phyloP scores from a whole-genome alignment of 2,113 vertebrate species.

The Stigmatopora argus region DNA sequence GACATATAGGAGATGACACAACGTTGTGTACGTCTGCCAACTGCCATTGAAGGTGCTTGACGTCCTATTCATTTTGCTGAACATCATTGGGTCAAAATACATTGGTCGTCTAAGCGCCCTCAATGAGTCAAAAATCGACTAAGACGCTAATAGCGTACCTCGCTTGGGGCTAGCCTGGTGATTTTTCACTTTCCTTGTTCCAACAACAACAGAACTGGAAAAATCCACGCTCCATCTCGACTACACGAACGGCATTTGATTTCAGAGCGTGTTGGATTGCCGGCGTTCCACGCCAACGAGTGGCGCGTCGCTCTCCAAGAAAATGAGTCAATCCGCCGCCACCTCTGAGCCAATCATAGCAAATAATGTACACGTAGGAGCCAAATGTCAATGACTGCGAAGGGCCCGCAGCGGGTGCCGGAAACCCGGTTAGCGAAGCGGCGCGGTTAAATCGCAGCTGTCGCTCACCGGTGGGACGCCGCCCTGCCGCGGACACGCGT shows the following conservation, averaged over 20 bases:
- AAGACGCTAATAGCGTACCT: neutral
- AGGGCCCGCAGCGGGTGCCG: neutral
- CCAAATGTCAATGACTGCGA: neutral
- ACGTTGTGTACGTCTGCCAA: too few relatives aligned
- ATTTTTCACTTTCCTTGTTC: neutral
- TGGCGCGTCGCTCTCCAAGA: neutral
- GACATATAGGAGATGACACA: too few relatives aligned
- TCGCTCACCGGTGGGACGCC: constrained; percentile 22
- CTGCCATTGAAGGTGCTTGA: too few relatives aligned
- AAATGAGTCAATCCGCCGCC: neutral
- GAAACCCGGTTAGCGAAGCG: constrained; percentile 17
- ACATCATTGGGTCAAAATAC: too few relatives aligned
- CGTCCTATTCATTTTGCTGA: too few relatives aligned
- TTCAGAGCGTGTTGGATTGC: neutral
- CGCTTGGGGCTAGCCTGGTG: neutral
- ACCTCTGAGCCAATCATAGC: neutral
- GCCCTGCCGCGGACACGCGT: constrained; percentile 9
- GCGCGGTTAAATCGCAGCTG: constrained; percentile 32
- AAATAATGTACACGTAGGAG: neutral
- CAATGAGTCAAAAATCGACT: too few relatives aligned
- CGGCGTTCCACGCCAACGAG: neutral
- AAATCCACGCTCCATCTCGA: neutral
- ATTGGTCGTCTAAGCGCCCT: too few relatives aligned
- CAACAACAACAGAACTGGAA: neutral
- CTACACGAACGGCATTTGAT: neutral